Percentiles rank a stretch among this genome's conserved stretches.
phyloP scores from a whole-genome alignment of 2,113 vertebrate species.

The Onychorhynchus coronatus region DNA sequence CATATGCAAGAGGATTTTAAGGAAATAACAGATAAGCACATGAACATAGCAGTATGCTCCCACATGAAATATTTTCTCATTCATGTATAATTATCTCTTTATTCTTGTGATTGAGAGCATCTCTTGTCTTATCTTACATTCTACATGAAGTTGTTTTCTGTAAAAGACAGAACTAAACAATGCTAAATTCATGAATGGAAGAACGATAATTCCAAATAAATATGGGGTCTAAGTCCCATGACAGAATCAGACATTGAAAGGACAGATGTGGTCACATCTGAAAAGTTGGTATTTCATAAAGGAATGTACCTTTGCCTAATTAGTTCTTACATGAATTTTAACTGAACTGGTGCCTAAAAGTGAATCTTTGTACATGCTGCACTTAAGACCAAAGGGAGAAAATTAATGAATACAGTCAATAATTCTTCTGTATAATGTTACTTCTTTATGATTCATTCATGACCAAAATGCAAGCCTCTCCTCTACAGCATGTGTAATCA shows the following conservation, averaged over 20 bases:
- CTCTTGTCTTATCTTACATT: background rate
- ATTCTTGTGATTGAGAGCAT: background rate
- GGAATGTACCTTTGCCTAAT: background rate
- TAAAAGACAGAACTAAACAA: background rate
- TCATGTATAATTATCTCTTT: background rate
- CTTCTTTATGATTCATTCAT: background rate
- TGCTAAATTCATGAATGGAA: background rate
- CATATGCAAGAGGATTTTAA: background rate
- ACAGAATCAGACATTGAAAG: background rate
- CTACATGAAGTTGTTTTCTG: background rate
- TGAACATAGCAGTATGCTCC: background rate
- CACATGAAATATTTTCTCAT: background rate
- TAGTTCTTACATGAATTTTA: background rate
- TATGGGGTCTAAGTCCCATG: background rate
- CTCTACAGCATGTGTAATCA: background rate
- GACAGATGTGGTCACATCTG: background rate
- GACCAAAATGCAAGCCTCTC: background rate
- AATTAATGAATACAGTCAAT: background rate
- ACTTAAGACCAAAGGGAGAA: background rate
- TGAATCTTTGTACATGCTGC: background rate
- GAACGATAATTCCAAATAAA: background rate
- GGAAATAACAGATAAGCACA: background rate
- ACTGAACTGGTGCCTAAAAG: background rate
- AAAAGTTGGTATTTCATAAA: background rate
- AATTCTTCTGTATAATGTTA: background rate